A percentile compares a stretch with the other conserved stretches of the same genome.
Evolutionary conservation across 2,888 invertebrate species (phyloP).

Genomic region (Vesta saturnalis): DNA sequence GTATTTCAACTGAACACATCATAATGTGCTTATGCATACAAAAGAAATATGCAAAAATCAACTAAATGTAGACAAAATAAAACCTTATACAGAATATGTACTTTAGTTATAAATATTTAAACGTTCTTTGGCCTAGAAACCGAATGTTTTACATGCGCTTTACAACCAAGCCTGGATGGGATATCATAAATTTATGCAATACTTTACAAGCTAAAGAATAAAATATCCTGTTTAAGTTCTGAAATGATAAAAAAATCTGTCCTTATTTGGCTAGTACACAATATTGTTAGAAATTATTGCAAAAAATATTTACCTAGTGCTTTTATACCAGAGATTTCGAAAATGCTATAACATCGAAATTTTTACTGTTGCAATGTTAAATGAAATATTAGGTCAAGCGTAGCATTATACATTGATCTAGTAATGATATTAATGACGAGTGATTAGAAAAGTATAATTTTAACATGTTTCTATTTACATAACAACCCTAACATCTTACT

Average conservation of each 20-base stretch:
- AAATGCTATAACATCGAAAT: too few species aligned
- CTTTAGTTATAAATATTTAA: conserved; percentile 35
- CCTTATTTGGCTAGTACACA: neutral
- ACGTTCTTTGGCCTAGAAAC: conserved; percentile 32
- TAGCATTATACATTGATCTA: too few species aligned
- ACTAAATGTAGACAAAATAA: conserved; percentile 30
- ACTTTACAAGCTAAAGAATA: conserved; percentile 29
- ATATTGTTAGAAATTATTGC: neutral
- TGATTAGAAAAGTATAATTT: too few species aligned
- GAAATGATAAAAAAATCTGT: conserved; percentile 27
- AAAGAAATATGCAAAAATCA: neutral
- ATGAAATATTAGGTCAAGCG: too few species aligned
- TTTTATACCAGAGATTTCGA: too few species aligned
- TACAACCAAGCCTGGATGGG: conserved; percentile 29
- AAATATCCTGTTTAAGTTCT: conserved; percentile 25
- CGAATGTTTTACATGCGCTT: conserved; percentile 33
- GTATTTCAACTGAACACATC: neutral
- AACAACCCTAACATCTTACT: too few species aligned
- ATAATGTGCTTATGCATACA: neutral
- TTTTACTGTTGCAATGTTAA: too few species aligned
- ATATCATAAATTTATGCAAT: conserved; percentile 34
- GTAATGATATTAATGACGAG: too few species aligned
- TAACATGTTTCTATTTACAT: too few species aligned
- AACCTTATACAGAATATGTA: conserved; percentile 31
- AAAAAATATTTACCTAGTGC: too few species aligned